Base-by-base conservation (phyloP, 2,113 vertebrate genomes). In the Cygnus atratus region DNA sequence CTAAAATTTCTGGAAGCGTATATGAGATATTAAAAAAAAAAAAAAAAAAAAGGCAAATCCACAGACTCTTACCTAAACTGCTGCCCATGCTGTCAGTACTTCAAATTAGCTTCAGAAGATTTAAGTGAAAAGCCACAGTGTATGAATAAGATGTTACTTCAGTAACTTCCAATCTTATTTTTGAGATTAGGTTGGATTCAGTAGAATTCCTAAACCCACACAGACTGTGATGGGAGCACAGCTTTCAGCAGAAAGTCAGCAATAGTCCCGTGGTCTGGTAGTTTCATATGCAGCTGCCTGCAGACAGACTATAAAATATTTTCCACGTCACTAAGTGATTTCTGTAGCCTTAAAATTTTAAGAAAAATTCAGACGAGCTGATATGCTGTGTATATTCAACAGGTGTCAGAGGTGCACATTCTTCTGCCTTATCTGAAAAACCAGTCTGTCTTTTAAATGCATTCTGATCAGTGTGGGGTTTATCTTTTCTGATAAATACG, bases 1-100 rank as follows among this genome's bases (percentile, higher is more conserved):
- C 73, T 95, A 84, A 68, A 88, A 93, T 92, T 88, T 86, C 86
- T 87, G 70, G 76, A 92, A 82, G 29, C 65, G 43, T 87, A 31
- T 3, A 1, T 83, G 75, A 48, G 35, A 54, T 88, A 58, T 80
- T 54, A 10, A 10, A 37, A 71, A 26, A 50, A 37, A 28, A 28
- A 37, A 28, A 28, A 41, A 13, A 65, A 65, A 20, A 82, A 78
- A 61, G 50, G 31, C 57, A 91, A 79, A 76, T 90, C 70, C 33
- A 82, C 71, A 82, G 55, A 95, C 65, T 75, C 19, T 70, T 65
- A 44, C 83, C 96, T 76, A 72, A 92, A 14, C 29, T 91, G 66
- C 26, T 93, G 67, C 58, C 67, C 18, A 16, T 93, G 58, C 39
- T 90, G 75, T 68, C 39, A 73, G 41, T 84, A 65, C 58, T 87